A percentile compares a stretch with the other conserved stretches of the same genome.
Evolutionary conservation across 2,113 vertebrate genomes (phyloP).

Genomic region (Spea bombifrons): DNA sequence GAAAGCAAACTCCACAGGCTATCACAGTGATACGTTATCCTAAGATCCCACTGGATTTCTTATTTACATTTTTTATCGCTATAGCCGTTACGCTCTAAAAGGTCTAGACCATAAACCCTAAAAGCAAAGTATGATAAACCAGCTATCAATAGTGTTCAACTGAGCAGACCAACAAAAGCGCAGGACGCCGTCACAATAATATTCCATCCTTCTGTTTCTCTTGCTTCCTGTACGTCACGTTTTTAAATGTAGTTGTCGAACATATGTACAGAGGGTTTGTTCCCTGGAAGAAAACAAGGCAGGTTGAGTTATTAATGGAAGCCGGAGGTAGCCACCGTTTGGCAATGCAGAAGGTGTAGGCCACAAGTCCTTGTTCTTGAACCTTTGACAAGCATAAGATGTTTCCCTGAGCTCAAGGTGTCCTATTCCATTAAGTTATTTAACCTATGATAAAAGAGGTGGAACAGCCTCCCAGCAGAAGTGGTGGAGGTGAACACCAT

Average conservation of each 20-base stretch:
- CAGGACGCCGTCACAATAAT: conserved; percentile 29
- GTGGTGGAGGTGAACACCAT: too few relatives aligned
- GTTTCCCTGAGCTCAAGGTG: too few relatives aligned
- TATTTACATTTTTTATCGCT: not conserved
- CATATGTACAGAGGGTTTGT: conserved; percentile 94
- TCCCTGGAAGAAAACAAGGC: conserved; percentile 66
- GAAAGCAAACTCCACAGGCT: too few relatives aligned
- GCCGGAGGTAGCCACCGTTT: too few relatives aligned
- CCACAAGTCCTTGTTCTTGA: too few relatives aligned
- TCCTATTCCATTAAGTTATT: too few relatives aligned
- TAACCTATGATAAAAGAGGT: too few relatives aligned
- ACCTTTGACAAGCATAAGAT: too few relatives aligned
- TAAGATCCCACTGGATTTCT: not conserved
- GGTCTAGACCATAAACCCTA: not conserved
- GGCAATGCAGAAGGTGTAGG: too few relatives aligned
- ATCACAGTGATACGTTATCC: not conserved
- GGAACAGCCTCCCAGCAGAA: too few relatives aligned
- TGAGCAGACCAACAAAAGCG: not conserved
- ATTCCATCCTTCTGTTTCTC: conserved; percentile 68
- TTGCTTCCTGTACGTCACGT: conserved; percentile 86
- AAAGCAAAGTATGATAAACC: not conserved
- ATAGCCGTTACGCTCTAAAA: not conserved
- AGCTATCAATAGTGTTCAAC: not conserved
- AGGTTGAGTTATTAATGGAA: too few relatives aligned
- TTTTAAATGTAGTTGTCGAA: conserved; percentile 94